Percentiles rank a stretch among this genome's conserved stretches.
These are phyloP conservation scores for Tetragonula clypearis DNA, from an alignment of 1,140 invertebrate genomes.

Conservation along the genomic window DNA sequence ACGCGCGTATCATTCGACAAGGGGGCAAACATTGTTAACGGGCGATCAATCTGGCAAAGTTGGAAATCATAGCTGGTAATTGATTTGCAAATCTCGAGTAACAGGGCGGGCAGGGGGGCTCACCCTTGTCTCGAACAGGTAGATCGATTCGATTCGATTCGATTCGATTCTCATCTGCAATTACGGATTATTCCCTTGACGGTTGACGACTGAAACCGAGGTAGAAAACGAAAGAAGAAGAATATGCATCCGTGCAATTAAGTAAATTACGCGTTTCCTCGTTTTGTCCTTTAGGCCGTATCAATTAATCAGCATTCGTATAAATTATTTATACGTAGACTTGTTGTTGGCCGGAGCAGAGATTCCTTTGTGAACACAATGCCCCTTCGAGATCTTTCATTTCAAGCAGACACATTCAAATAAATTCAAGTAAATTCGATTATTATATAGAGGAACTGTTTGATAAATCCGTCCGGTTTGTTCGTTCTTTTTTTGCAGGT, in stretches of 20 bases:
- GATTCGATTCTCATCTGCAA: too few relatives aligned
- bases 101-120: not conserved
- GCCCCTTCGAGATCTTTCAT: not conserved
- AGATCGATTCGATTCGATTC: slow-evolving; percentile 3
- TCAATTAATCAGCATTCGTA: slow-evolving; percentile 2
- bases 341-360: not conserved
- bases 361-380: not conserved
- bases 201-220: not conserved
- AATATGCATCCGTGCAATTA: slow-evolving; percentile 11
- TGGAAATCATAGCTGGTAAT: not conserved
- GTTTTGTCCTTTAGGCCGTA: not conserved
- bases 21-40: slow-evolving; percentile 24
- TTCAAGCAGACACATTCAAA: not conserved
- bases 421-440: not conserved
- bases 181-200: not conserved
- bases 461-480: not conserved
- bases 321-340: not conserved
- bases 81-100: slow-evolving; percentile 23
- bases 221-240: not conserved
- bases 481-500: slow-evolving; percentile 83
- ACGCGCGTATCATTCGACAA: not conserved
- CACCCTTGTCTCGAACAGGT: not conserved
- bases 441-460: not conserved
- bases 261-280: slow-evolving; percentile 13
- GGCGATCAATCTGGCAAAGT: slow-evolving; percentile 10